A percentile compares a stretch with the other conserved stretches of the same genome.
phyloP scores from a whole-genome alignment of 2,113 vertebrate genomes.

The Trogon melanurus region DNA sequence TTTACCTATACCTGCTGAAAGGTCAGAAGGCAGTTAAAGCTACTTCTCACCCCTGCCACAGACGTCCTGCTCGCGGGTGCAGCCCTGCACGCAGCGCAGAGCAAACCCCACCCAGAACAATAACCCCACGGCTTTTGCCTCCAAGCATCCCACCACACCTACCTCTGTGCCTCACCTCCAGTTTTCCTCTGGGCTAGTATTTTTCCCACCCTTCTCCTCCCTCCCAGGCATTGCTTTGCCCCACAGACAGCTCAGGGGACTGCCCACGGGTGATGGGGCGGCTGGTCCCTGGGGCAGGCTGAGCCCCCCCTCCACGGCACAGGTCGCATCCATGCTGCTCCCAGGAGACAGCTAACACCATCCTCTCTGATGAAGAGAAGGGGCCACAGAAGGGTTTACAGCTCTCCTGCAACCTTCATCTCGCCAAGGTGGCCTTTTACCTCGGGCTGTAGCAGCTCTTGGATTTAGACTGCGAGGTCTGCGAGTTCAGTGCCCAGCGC shows the following conservation, averaged over 20 bases:
- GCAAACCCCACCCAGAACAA: neutral
- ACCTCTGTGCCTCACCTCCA: neutral
- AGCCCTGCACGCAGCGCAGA: neutral
- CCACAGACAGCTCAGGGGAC: no score
- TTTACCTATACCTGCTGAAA: neutral
- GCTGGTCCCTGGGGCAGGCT: neutral
- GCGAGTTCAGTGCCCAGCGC: neutral
- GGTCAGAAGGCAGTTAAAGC: neutral
- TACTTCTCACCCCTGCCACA: fast-evolving
- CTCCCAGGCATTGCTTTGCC: neutral
- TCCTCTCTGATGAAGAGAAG: neutral
- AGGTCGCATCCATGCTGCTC: fast-evolving
- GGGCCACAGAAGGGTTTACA: neutral
- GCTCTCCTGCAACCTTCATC: neutral
- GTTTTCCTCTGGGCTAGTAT: no score
- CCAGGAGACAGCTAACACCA: fast-evolving
- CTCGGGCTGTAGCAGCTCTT: neutral
- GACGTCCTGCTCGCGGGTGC: fast-evolving
- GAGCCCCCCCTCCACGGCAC: neutral
- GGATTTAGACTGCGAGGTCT: neutral
- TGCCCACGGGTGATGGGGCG: fast-evolving
- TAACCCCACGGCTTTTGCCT: fast-evolving
- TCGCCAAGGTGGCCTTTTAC: neutral
- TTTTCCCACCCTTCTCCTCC: neutral
- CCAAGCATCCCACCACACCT: no score